Base-by-base conservation (phyloP, 2,113 vertebrate species). In the Sylvilagus bachmani region DNA sequence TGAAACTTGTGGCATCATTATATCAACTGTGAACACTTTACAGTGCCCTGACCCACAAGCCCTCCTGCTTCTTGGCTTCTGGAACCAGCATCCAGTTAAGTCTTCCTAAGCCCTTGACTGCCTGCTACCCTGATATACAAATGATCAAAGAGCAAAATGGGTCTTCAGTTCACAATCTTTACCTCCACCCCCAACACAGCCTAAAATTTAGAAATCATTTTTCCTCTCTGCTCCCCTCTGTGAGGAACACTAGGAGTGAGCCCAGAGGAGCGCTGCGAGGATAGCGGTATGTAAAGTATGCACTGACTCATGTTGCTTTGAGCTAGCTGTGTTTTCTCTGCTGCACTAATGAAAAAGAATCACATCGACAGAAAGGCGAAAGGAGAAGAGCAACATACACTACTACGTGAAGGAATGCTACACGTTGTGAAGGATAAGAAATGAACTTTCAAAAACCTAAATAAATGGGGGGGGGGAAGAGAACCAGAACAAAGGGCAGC, bases 311-410 rank as follows among this genome's bases (percentile, higher is more conserved):
- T 77, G 95, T 71, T 93, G 95, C 97, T 97, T 49, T 93, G 96
- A 95, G 95, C 78, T n/a, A 75, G 79, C 82, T 88, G 86, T 91
- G 95, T 97, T 96, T 97, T 97, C 92, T 93, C 96, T 96, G 80
- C 92, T 95, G 93, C 79, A 53, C 97, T 97, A 96, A 97, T 91
- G 95, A 97, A 92, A 97, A 97, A 97, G 93, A 96, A 97, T 96
- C 93, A 87, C 89, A 89, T 92, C 92, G 66, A 89, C 66, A 5
- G 58, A 94, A 93, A 94, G 94, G 94, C 25, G 22, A 84, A 88
- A 90, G 93, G 77, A 92, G 91, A 90, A 95, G 81, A 91, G 87
- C 87, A 89, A 64, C 95, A 77, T 13, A 53, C 82, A 25, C 81
- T 62, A 86, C 44, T 92, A 92, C 86, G 86, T 97, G 97, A 96